A percentile compares a stretch with the other conserved stretches of the same genome.
phyloP scores from a whole-genome alignment of 2,797 vertebrate genomes.

The Sarcophilus harrisii region DNA sequence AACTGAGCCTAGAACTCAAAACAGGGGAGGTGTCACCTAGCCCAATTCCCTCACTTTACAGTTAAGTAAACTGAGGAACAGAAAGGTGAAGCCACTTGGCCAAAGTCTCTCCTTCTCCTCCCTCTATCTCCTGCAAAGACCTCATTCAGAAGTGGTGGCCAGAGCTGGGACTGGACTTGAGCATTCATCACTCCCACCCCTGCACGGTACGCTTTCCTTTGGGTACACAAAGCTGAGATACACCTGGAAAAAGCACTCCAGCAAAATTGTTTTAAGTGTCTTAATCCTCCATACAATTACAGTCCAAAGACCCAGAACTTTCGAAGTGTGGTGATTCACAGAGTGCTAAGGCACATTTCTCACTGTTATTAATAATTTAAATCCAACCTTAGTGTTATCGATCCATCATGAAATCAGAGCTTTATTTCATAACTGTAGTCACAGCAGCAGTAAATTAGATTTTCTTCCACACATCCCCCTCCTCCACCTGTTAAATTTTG shows the following conservation, averaged over 20 bases:
- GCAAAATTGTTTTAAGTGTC: slow-evolving; percentile 13
- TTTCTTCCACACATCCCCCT: slow-evolving; percentile 52
- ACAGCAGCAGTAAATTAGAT: slow-evolving; percentile 81
- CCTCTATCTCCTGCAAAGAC: neutral
- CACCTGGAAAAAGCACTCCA: neutral
- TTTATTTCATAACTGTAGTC: slow-evolving; percentile 81
- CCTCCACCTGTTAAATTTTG: slow-evolving; percentile 75
- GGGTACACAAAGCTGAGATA: neutral
- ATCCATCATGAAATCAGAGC: slow-evolving; percentile 76
- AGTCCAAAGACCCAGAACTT: slow-evolving; percentile 71
- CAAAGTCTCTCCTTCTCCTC: neutral
- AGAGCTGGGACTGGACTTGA: neutral
- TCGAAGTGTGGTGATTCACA: slow-evolving; percentile 68
- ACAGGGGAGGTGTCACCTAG: neutral
- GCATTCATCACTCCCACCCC: neutral
- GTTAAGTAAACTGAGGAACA: neutral
- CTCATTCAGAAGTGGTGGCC: neutral
- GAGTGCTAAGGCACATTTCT: slow-evolving; percentile 73
- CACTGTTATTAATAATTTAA: slow-evolving; percentile 81
- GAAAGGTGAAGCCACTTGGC: neutral
- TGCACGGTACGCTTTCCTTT: neutral
- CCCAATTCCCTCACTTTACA: neutral
- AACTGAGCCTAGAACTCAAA: neutral
- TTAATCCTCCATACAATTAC: slow-evolving; percentile 39
- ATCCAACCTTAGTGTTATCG: slow-evolving; percentile 75